phyloP scores from a whole-genome alignment of 2,113 vertebrate genomes.

The Eleginops maclovinus region DNA sequence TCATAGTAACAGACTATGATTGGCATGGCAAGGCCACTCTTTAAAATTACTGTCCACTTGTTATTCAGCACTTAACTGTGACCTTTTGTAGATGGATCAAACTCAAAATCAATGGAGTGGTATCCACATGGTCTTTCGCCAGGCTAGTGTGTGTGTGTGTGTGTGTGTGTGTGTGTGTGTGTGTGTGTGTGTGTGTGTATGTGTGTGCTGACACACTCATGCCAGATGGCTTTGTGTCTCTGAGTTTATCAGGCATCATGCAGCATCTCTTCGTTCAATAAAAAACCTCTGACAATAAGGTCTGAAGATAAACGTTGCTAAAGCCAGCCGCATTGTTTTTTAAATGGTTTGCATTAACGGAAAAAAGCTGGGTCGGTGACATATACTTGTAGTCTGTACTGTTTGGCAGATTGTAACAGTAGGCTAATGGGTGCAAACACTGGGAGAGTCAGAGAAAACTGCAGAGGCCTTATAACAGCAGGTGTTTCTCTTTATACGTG shows the following conservation, averaged over 20 bases:
- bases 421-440: background rate
- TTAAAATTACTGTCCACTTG: constrained; percentile 38
- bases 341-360: background rate
- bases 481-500: constrained; percentile 6
- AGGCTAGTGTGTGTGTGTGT: constrained; percentile 5
- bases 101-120: constrained; percentile 52
- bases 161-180: background rate
- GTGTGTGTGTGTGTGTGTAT: constrained; percentile 1
- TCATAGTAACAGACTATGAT: background rate
- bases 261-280: constrained; percentile 16
- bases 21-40: constrained; percentile 3
- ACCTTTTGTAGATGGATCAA: constrained; percentile 47
- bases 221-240: constrained; percentile 38
- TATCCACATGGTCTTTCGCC: constrained; percentile 25
- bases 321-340: constrained; percentile 5
- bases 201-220: constrained; percentile 1
- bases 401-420: constrained; percentile 6
- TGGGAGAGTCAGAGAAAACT: background rate
- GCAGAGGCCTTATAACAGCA: background rate
- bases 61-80: constrained; percentile 51
- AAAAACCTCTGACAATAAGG: constrained; percentile 38
- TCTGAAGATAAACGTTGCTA: background rate
- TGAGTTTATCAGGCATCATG: constrained; percentile 27
- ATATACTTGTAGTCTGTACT: constrained; percentile 2
- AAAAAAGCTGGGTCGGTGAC: background rate